Percentiles rank a stretch among this genome's conserved stretches.
Evolutionary conservation across 2,113 vertebrate genomes (phyloP).

Genomic region (Mus spicilegus): DNA sequence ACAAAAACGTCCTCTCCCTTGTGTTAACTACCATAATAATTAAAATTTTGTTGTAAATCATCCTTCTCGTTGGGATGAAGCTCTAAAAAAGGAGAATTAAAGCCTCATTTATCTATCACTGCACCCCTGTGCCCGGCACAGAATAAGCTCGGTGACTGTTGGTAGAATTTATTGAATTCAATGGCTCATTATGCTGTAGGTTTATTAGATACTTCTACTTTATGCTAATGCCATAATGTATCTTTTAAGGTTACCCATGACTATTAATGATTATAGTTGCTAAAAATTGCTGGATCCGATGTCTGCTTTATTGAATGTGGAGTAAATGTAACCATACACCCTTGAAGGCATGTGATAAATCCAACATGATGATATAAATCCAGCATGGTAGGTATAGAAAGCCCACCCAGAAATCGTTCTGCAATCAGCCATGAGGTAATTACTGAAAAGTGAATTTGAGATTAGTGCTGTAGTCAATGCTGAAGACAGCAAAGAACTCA

Average conservation of each 20-base stretch:
- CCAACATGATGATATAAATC: neutral
- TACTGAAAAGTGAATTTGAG: neutral
- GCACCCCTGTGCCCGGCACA: neutral
- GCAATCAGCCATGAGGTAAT: neutral
- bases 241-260: neutral
- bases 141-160: neutral
- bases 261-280: neutral
- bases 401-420: neutral
- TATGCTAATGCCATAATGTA: conserved; percentile 3
- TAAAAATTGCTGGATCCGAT: neutral
- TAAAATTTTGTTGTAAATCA: neutral
- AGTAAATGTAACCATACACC: neutral
- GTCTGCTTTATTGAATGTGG: neutral
- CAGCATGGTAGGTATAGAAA: neutral
- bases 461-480: neutral
- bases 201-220: neutral
- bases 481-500: neutral
- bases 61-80: neutral
- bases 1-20: neutral
- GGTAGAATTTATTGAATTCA: neutral
- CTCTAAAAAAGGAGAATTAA: neutral
- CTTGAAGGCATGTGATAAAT: neutral
- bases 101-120: neutral
- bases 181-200: neutral
- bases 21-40: neutral